Percentiles rank a stretch among this genome's conserved stretches.
Evolutionary conservation across 2,888 invertebrate species (phyloP).

Genomic region (Colostygia pectinataria): DNA sequence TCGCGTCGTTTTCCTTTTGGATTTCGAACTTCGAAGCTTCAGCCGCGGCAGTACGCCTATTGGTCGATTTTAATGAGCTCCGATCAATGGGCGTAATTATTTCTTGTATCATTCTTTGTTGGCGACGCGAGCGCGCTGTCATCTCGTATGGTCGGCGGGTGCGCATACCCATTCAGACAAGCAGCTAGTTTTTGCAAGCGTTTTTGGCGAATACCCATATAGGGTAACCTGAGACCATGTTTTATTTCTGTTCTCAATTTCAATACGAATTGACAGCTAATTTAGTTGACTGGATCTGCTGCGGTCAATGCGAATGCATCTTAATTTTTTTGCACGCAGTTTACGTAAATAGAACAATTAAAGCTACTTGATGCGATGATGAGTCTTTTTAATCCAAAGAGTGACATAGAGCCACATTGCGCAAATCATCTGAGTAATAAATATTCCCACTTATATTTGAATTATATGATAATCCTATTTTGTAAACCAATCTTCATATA

Average conservation of each 20-base stretch:
- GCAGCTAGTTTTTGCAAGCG: conserved; percentile 60
- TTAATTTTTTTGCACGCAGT: background rate
- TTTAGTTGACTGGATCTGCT: conserved; percentile 36
- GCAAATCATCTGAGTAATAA: no score
- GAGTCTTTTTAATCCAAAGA: conserved; percentile 4
- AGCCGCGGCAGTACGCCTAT: conserved; percentile 53
- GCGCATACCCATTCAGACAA: conserved; percentile 38
- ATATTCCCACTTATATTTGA: no score
- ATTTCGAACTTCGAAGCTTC: conserved; percentile 38
- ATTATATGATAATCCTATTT: no score
- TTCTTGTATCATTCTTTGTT: conserved; percentile 76
- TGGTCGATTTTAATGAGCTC: conserved; percentile 76
- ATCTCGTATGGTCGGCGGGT: conserved; percentile 49
- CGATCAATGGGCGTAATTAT: conserved; percentile 82
- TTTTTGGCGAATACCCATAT: conserved; percentile 70
- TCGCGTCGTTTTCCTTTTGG: conserved; percentile 63
- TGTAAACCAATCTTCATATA: no score
- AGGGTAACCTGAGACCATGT: conserved; percentile 41
- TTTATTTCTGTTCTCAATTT: conserved; percentile 34
- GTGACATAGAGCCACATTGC: no score
- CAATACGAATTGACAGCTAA: conserved; percentile 38
- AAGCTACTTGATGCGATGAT: background rate
- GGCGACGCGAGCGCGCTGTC: conserved; percentile 66
- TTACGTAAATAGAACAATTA: conserved; percentile 2
- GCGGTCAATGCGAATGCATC: conserved; percentile 15